phyloP scores from a whole-genome alignment of 2,113 vertebrate species.

The Tiliqua scincoides region DNA sequence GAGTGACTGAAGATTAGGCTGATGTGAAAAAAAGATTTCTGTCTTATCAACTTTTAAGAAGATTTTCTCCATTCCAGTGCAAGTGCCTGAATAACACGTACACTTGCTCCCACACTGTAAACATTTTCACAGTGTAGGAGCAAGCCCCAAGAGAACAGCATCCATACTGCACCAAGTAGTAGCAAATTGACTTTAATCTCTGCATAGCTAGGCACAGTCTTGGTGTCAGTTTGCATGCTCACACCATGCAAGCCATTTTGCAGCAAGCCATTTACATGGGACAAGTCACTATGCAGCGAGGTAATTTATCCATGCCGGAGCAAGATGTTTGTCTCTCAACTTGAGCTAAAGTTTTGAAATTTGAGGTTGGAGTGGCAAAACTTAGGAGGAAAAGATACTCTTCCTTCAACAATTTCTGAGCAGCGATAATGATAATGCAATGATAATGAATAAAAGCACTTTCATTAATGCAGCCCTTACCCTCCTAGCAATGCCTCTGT shows the following conservation, averaged over 20 bases:
- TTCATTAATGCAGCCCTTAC: too few species aligned
- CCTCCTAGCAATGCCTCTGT: too few species aligned
- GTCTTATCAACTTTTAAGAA: neutral
- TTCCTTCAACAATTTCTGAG: neutral
- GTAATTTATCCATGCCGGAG: neutral
- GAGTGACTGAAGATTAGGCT: too few species aligned
- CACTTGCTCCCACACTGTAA: too few species aligned
- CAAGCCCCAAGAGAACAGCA: neutral
- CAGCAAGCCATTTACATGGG: too few species aligned
- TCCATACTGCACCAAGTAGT: neutral
- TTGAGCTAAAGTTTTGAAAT: fast-evolving
- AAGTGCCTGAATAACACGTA: neutral
- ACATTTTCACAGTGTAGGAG: too few species aligned
- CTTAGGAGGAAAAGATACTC: neutral
- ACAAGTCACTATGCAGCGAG: too few species aligned
- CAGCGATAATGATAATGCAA: too few species aligned
- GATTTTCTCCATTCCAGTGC: neutral
- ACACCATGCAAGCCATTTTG: too few species aligned
- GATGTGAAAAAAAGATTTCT: neutral
- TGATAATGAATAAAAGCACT: neutral
- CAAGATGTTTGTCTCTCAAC: neutral
- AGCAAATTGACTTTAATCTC: neutral
- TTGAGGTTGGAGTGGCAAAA: neutral
- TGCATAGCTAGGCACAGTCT: neutral
- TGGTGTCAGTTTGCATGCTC: too few species aligned